These are phyloP conservation scores for Ischnus inquisitorius DNA, from an alignment of 2,888 invertebrate species.

Conservation along the genomic window DNA sequence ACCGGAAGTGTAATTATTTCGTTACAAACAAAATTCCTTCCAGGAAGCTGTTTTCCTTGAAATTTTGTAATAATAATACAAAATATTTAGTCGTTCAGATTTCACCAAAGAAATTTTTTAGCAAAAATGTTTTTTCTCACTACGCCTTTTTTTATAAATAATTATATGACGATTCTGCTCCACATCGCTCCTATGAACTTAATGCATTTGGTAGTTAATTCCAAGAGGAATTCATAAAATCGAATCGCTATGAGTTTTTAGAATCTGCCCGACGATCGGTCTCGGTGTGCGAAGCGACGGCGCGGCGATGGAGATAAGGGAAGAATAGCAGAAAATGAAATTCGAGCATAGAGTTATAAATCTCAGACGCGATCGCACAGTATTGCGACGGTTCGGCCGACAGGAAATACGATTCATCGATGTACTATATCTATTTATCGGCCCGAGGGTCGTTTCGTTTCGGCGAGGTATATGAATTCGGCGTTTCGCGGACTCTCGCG, in stretches of 20 bases:
- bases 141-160: too few species aligned
- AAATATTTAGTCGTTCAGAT: too few species aligned
- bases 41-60: too few species aligned
- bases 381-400: conserved; percentile 59
- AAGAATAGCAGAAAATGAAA: conserved; percentile 77
- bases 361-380: conserved; percentile 70
- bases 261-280: not conserved
- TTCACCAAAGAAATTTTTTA: too few species aligned
- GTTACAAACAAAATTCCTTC: too few species aligned
- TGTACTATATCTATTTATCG: conserved; percentile 27
- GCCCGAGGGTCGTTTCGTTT: not conserved
- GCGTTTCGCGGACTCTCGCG: conserved; percentile 4
- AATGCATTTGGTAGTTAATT: conserved; percentile 5
- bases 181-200: not conserved
- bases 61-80: too few species aligned
- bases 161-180: too few species aligned
- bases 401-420: conserved; percentile 66
- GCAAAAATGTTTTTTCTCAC: too few species aligned
- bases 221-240: conserved; percentile 39
- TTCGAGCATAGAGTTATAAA: conserved; percentile 79
- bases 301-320: conserved; percentile 70
- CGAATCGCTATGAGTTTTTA: conserved; percentile 35
- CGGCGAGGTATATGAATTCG: conserved; percentile 5
- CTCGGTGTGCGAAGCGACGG: not conserved
- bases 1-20: too few species aligned